Percentiles rank a stretch among this genome's conserved stretches.
These are phyloP conservation scores for Notodonta dromedarius DNA, from an alignment of 2,888 invertebrate species.

Conservation along the genomic window DNA sequence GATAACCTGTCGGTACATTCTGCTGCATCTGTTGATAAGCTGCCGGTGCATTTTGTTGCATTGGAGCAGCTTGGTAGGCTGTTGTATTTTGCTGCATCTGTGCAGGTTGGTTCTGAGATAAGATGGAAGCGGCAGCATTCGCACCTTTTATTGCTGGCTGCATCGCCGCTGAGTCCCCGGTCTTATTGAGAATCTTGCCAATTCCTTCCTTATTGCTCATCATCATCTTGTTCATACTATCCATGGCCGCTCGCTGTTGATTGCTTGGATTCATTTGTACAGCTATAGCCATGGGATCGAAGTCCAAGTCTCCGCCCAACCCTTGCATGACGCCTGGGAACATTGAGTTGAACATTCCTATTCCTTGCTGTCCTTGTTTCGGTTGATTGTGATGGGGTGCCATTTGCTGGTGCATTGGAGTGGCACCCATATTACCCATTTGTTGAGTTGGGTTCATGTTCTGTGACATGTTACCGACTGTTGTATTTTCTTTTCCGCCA, in stretches of 20 bases:
- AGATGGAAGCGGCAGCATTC: slow-evolving; percentile 35
- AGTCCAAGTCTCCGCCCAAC: slow-evolving; percentile 60
- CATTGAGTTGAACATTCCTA: slow-evolving; percentile 73
- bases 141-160: slow-evolving; percentile 38
- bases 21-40: slow-evolving; percentile 14
- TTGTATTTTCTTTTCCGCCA: slow-evolving; percentile 19
- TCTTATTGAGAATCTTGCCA: slow-evolving; percentile 18
- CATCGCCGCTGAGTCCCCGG: slow-evolving; percentile 20
- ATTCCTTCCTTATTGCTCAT: slow-evolving; percentile 37
- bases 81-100: slow-evolving; percentile 18
- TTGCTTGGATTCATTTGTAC: slow-evolving; percentile 79
- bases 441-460: slow-evolving; percentile 37
- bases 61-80: slow-evolving; percentile 1
- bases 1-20: slow-evolving; percentile 11
- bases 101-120: slow-evolving; percentile 22
- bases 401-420: slow-evolving; percentile 19
- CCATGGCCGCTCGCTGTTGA: slow-evolving; percentile 60
- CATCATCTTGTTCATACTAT: slow-evolving; percentile 64
- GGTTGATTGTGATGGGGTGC: slow-evolving; percentile 30
- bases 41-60: background rate
- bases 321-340: slow-evolving; percentile 71
- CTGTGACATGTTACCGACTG: slow-evolving; percentile 35
- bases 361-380: slow-evolving; percentile 52
- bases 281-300: slow-evolving; percentile 78
- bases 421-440: slow-evolving; percentile 22